These are phyloP conservation scores for Stegastes partitus DNA, from an alignment of 2,113 vertebrate genomes.

Conservation along the genomic window DNA sequence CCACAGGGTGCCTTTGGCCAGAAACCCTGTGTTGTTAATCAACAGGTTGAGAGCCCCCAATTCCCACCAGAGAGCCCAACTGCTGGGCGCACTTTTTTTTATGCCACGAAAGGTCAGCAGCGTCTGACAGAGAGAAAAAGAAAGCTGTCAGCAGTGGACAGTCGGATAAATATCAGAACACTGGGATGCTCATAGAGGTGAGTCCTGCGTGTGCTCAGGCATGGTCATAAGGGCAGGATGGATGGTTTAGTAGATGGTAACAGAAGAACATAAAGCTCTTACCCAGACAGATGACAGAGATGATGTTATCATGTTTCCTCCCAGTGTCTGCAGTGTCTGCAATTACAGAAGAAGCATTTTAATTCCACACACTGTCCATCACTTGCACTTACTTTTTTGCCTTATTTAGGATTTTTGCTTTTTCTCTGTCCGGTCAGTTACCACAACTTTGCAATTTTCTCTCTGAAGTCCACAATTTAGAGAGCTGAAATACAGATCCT, in stretches of 20 bases:
- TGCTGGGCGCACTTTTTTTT: constrained; percentile 76
- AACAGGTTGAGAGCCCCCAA: constrained; percentile 82
- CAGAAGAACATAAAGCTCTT: background rate
- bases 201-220: background rate
- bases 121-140: constrained; percentile 60
- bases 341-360: constrained; percentile 6
- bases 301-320: constrained; percentile 38
- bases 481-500: too few relatives aligned
- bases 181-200: background rate
- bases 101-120: constrained; percentile 76
- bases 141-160: constrained; percentile 29
- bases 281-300: constrained; percentile 59
- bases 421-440: too few relatives aligned
- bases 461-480: too few relatives aligned
- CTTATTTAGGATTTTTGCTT: too few relatives aligned
- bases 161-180: constrained; percentile 42
- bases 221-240: background rate
- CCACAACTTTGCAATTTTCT: too few relatives aligned
- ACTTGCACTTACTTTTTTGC: too few relatives aligned
- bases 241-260: background rate
- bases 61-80: constrained; percentile 75
- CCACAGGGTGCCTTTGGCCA: constrained; percentile 48
- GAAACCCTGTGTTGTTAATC: constrained; percentile 83
- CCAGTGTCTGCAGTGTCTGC: constrained; percentile 57
- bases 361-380: too few relatives aligned